Evolutionary conservation across 1,140 invertebrate species (phyloP).

Genomic region (Ctenoplectra terminalis): DNA sequence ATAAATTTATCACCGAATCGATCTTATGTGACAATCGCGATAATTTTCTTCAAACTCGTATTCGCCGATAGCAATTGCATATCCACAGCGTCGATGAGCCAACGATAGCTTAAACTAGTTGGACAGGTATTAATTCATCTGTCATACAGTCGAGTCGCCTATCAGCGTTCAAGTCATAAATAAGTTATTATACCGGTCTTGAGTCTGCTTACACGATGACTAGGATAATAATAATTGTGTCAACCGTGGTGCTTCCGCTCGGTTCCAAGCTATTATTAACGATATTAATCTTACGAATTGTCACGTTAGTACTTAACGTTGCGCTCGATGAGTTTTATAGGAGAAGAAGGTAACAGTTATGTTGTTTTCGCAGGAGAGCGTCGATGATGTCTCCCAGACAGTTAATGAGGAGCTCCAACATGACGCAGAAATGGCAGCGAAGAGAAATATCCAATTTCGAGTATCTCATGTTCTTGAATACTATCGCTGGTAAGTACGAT

Average conservation of each 20-base stretch:
- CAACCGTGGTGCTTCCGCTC: no score
- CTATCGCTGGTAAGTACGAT: slow-evolving; percentile 94
- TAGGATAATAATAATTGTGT: background rate
- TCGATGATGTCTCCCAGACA: slow-evolving; percentile 99
- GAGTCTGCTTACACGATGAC: background rate
- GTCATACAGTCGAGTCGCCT: background rate
- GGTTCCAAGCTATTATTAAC: background rate
- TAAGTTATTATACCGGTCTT: slow-evolving; percentile 7
- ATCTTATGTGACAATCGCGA: background rate
- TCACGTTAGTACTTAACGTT: background rate
- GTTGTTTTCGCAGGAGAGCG: slow-evolving; percentile 88
- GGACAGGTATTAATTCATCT: slow-evolving; percentile 10
- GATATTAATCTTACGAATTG: background rate
- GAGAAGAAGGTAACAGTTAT: no score
- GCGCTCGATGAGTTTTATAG: background rate
- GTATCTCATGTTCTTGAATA: slow-evolving; percentile 99
- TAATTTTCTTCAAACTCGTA: background rate
- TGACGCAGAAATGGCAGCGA: slow-evolving; percentile 99
- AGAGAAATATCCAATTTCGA: slow-evolving; percentile 99
- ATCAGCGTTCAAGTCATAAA: background rate
- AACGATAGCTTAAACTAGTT: background rate
- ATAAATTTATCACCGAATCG: background rate
- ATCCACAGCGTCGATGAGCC: background rate
- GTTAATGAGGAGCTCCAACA: slow-evolving; percentile 99
- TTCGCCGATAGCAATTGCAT: background rate